Conservation (phyloP, 2,797 vertebrate genomes). For the Hydrolagus colliei region DNA sequence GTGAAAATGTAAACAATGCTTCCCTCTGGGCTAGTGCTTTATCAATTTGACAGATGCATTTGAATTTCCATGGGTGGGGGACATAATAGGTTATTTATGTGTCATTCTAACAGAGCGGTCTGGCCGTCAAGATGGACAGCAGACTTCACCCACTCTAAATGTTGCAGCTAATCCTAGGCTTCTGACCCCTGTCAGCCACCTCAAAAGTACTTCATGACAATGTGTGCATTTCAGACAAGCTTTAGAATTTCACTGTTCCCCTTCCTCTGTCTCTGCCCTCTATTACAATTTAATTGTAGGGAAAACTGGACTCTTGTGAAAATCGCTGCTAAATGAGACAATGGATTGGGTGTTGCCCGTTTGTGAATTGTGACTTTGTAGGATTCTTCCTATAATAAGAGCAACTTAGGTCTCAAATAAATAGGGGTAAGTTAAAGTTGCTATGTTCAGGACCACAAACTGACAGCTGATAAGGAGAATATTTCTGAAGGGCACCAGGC, state of each 20-base stretch:
- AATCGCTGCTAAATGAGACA: neutral
- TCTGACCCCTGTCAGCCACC: slow-evolving; percentile 44
- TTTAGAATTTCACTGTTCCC: neutral
- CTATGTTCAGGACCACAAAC: neutral
- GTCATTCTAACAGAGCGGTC: slow-evolving; percentile 86
- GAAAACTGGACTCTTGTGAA: neutral
- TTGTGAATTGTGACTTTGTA: neutral
- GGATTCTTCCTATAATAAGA: neutral
- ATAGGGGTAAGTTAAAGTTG: neutral
- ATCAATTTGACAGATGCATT: slow-evolving; percentile 99
- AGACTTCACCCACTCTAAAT: slow-evolving; percentile 57
- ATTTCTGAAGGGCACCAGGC: neutral
- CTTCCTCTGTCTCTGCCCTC: no score
- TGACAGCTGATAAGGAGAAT: neutral
- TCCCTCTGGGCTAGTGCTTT: slow-evolving; percentile 98
- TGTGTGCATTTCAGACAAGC: neutral
- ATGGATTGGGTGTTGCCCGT: neutral
- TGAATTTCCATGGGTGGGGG: slow-evolving; percentile 98
- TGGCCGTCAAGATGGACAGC: slow-evolving; percentile 69
- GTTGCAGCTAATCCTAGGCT: slow-evolving; percentile 70
- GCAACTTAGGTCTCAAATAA: neutral
- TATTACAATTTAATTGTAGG: neutral
- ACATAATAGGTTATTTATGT: slow-evolving; percentile 98
- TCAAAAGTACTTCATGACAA: slow-evolving; percentile 9
- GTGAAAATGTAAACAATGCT: slow-evolving; percentile 99